These are phyloP conservation scores for Ceramica pisi DNA, from an alignment of 2,888 invertebrate genomes.

Conservation along the genomic window DNA sequence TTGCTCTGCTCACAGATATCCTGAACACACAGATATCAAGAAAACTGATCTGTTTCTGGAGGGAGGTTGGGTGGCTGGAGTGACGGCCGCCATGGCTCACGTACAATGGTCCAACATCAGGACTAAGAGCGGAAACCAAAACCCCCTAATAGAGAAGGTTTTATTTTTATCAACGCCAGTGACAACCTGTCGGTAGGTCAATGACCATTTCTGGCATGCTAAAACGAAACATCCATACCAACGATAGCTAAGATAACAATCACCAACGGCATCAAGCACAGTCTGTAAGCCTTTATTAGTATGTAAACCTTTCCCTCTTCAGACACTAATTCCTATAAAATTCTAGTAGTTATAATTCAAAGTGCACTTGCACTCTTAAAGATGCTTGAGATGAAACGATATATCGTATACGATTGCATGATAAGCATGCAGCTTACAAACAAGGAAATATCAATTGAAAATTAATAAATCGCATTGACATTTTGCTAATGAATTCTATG, in stretches of 20 bases:
- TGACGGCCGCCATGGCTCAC: too few relatives aligned
- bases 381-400: not conserved
- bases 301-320: constrained; percentile 11
- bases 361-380: not conserved
- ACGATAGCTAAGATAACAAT: constrained; percentile 18
- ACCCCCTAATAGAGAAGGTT: too few relatives aligned
- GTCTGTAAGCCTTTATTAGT: constrained; percentile 23
- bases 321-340: not conserved
- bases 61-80: too few relatives aligned
- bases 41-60: too few relatives aligned
- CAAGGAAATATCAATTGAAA: not conserved
- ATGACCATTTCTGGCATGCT: not conserved
- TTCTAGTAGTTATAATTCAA: not conserved
- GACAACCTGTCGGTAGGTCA: not conserved
- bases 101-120: too few relatives aligned
- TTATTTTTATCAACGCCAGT: too few relatives aligned
- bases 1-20: too few relatives aligned
- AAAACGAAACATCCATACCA: not conserved
- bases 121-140: too few relatives aligned
- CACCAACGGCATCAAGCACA: not conserved
- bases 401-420: not conserved
- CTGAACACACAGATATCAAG: too few relatives aligned
- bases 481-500: not conserved
- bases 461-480: constrained; percentile 7
- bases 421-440: not conserved